These are phyloP conservation scores for Tetraneura akinire DNA, from an alignment of 1,140 invertebrate species.

Conservation along the genomic window DNA sequence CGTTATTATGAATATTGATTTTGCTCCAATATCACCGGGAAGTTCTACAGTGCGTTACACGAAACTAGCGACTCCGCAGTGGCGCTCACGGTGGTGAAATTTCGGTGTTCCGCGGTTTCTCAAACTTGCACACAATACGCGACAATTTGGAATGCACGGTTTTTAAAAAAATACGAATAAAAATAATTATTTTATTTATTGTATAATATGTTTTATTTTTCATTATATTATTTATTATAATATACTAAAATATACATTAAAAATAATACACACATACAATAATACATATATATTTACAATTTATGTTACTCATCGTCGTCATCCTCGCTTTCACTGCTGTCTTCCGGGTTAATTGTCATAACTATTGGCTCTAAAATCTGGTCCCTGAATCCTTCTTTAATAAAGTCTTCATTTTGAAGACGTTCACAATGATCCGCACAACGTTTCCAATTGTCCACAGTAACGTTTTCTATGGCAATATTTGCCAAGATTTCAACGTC, in stretches of 20 bases:
- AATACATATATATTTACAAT: not conserved
- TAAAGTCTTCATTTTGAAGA: not conserved
- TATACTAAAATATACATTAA: not conserved
- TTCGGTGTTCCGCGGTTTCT: not conserved
- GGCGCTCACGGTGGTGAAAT: not conserved
- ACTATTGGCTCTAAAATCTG: slow-evolving; percentile 17
- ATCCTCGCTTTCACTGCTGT: not conserved
- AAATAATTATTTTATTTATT: slow-evolving; percentile 11
- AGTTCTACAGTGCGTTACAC: no score
- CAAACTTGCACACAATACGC: not conserved
- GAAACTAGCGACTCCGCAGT: slow-evolving; percentile 8
- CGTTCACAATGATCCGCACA: not conserved
- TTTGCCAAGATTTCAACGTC: not conserved
- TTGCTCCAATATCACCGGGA: no score
- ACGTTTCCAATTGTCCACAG: not conserved
- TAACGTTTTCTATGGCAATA: not conserved
- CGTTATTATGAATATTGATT: no score
- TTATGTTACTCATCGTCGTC: not conserved
- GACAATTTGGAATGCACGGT: not conserved
- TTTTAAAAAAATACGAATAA: not conserved
- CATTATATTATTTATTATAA: not conserved
- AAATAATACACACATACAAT: no score
- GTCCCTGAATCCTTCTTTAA: slow-evolving; percentile 23
- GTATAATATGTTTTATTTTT: not conserved
- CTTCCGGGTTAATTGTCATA: slow-evolving; percentile 3